Evolutionary conservation across 2,888 invertebrate species (phyloP), one percentile per base, ranked within the genome.

Genomic region (Rotaria magnacalcarata): DNA sequence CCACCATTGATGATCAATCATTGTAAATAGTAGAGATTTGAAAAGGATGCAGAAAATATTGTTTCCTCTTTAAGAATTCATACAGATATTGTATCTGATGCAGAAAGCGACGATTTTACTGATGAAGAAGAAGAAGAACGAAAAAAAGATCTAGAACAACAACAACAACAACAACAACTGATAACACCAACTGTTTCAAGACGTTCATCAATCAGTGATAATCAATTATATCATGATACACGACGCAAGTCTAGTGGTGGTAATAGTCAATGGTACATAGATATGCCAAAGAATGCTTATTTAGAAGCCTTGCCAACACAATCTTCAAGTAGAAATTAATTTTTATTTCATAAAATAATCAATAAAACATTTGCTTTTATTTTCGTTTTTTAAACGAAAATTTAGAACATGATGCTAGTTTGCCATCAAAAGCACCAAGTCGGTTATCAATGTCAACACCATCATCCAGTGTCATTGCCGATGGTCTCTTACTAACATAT

Each of bases 51-150:
- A 52, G 27, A n/a, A 27, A 67, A 67, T 34, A 34, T 34, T 34
- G 34, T 34, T 34, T 60, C n/a, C 14, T 60, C 34, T 21, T 6
- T 6, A 54, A 80, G 80, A n/a, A 80, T 80, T 80, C 21, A 80
- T 47, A 47, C 80, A 47, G 47, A 80, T 47, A 47, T 47, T 24
- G 47, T 47, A 80, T 80, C 47, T 47, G 80, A 80, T 1, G 80
- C 47, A 21, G 80, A 80, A 10, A 80, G 80, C 14, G 80, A 80
- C 47, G 80, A 80, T 80, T 80, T 80, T 80, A 80, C 80, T 24
- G 80, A 80, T 47, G 80, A 80, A 80, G 80, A 80, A 80, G 80
- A 80, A 80, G 80, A 80, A 47, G 14, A 67, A 67, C 67, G 67
- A 34, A 67, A 67, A 4, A 67, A 67, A 67, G 34, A 67, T 14